These are phyloP conservation scores for Linnaemya tessellans DNA, from an alignment of 2,888 invertebrate species.

Conservation along the genomic window DNA sequence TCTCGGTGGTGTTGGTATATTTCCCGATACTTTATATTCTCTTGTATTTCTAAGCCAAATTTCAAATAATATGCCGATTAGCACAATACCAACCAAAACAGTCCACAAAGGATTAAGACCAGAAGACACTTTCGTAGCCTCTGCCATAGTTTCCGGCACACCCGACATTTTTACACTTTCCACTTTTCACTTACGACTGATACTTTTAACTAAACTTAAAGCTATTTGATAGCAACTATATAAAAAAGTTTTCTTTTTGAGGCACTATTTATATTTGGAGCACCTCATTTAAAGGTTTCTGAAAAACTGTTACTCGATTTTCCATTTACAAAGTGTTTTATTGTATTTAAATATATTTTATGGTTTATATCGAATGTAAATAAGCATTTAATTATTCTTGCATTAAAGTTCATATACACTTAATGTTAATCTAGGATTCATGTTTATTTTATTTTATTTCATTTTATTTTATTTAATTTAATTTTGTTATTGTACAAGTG, in stretches of 20 bases:
- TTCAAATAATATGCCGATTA: conserved; percentile 77
- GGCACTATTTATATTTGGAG: not conserved
- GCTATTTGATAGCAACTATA: conserved; percentile 13
- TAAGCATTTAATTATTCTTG: conserved; percentile 36
- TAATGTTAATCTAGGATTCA: conserved; percentile 25
- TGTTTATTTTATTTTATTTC: conserved; percentile 5
- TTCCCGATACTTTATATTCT: conserved; percentile 86
- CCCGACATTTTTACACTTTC: conserved; percentile 28
- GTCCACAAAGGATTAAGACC: conserved; percentile 77
- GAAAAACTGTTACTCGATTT: conserved; percentile 16
- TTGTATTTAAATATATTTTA: conserved; percentile 21
- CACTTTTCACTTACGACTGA: not conserved
- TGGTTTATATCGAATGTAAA: conserved; percentile 21
- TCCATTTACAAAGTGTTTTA: conserved; percentile 39
- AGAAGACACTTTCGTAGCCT: conserved; percentile 48
- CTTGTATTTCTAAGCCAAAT: conserved; percentile 84
- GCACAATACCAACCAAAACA: conserved; percentile 76
- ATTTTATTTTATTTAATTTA: not conserved
- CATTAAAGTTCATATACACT: conserved; percentile 48
- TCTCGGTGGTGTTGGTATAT: conserved; percentile 87
- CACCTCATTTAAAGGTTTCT: conserved; percentile 44
- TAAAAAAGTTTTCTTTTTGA: not conserved
- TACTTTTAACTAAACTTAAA: conserved; percentile 46
- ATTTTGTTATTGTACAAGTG: not conserved
- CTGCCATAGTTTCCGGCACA: conserved; percentile 36